Base-by-base conservation (phyloP, 2,888 invertebrate genomes). In the Parapristionchus giblindavisi region DNA sequence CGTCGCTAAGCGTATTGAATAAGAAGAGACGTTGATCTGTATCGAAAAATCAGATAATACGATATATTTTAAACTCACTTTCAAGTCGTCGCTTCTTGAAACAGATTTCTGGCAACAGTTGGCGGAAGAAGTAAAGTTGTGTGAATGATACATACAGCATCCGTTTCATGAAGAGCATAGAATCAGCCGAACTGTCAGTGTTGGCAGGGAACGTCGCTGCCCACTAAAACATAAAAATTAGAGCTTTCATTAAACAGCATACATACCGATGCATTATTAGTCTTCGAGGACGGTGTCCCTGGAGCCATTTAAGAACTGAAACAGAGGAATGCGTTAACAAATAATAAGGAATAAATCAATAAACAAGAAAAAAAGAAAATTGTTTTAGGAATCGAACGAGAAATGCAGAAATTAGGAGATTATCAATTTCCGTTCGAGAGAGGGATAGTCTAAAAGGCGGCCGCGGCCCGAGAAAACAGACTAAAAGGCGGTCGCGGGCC, bases 151-250 rank as follows among this genome's bases (percentile, higher is more conserved):
- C 43, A 43, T 65, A 65, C 40, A 65, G 63, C 21, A 65, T 27
- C 1, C 63, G 63, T 43, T 65, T 65, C 63, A 65, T 65, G 63
- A 65, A 65, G 27, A 65, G 63, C 11, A 43, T 43, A n/a, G 63
- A 65, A 43, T 65, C 63, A 29, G 36, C n/a, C 5, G 14, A 11
- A 14, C 40, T n/a, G n/a, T 65, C 63, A 27, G 38, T 38, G n/a
- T 38, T 32, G 1, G 43, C 43, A 32, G 63, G 63, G 27, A 65
- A 65, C 63, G 63, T 65, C 24, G 38, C 43, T 6, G 38, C n/a
- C 63, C 63, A 65, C 38, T 65, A 65, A 8, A 65, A 65, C n/a
- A 36, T n/a, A 40, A 54, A 14, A 65, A 40, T 14, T 34, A 24
- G 17, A n/a, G n/a, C 14, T 36, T 34, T 27, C 3, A 34, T 17